These are phyloP conservation scores for Diadumene lineata DNA, from an alignment of 92 coral and sea anemone species.

Conservation along the genomic window DNA sequence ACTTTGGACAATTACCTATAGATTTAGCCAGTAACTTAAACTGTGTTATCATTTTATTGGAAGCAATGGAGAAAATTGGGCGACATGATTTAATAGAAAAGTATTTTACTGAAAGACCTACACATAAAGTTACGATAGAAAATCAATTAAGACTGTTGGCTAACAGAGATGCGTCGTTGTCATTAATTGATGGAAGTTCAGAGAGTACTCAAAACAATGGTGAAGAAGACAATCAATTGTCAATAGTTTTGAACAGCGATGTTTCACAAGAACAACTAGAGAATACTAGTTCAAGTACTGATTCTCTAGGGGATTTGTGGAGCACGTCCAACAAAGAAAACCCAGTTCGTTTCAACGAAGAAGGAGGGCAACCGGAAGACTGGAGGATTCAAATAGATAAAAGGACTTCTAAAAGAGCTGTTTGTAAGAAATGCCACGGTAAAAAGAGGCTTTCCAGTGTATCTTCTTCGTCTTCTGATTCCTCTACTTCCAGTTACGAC, in stretches of 20 bases:
- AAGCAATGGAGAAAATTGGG: slow-evolving; percentile 80
- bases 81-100: slow-evolving; percentile 44
- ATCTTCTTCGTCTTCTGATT: slow-evolving; percentile 84
- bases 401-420: slow-evolving; percentile 24
- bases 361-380: slow-evolving; percentile 45
- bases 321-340: slow-evolving; percentile 27
- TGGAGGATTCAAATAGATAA: slow-evolving; percentile 19
- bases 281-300: slow-evolving; percentile 7
- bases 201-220: neutral
- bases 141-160: slow-evolving; percentile 39
- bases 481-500: slow-evolving; percentile 69
- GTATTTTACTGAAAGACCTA: slow-evolving; percentile 71
- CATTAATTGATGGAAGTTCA: neutral
- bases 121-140: slow-evolving; percentile 61
- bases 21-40: slow-evolving; percentile 84
- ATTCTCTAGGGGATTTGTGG: slow-evolving; percentile 25
- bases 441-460: slow-evolving; percentile 73
- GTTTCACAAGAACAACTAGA: slow-evolving; percentile 1
- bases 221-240: neutral
- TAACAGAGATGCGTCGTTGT: neutral
- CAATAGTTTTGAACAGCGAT: neutral
- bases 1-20: slow-evolving; percentile 80
- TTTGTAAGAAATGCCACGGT: slow-evolving; percentile 75
- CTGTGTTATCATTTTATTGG: slow-evolving; percentile 68
- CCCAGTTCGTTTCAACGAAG: slow-evolving; percentile 26